Conservation (phyloP, 2,797 vertebrate species). For the Macrochelys suwanniensis region DNA sequence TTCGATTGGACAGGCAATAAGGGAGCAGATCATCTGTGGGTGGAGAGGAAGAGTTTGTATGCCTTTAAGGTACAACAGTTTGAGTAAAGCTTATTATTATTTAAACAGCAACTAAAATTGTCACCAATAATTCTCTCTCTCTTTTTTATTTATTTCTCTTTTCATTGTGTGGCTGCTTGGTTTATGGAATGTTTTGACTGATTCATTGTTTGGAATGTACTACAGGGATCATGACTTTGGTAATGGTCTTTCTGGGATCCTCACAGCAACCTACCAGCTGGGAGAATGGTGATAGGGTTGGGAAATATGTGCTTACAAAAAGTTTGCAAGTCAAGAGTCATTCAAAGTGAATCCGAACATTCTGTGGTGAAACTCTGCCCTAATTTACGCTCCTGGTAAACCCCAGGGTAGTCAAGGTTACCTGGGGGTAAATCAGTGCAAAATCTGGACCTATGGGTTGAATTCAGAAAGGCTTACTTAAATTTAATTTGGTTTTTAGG, state of each 20-base stretch:
- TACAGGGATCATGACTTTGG: background rate
- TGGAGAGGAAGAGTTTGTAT: background rate
- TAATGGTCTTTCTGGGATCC: background rate
- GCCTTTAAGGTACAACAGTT: background rate
- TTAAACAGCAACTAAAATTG: background rate
- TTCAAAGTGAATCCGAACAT: background rate
- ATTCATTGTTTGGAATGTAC: background rate
- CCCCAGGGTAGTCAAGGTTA: background rate
- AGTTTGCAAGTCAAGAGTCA: background rate
- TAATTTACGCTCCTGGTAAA: conserved; percentile 27
- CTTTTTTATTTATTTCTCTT: background rate
- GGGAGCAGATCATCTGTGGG: background rate
- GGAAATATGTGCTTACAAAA: background rate
- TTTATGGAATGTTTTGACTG: background rate
- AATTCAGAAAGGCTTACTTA: background rate
- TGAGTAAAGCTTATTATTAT: background rate
- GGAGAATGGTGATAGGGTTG: background rate
- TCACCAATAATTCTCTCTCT: background rate
- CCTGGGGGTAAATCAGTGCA: background rate
- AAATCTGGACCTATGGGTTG: background rate
- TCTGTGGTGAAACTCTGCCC: background rate
- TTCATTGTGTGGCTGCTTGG: background rate
- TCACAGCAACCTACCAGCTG: background rate
- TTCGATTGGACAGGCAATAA: background rate
- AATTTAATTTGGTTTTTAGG: background rate